Percentiles rank a stretch among this genome's conserved stretches.
Evolutionary conservation across 1,140 invertebrate species (phyloP).

Genomic region (Orius laevigatus): DNA sequence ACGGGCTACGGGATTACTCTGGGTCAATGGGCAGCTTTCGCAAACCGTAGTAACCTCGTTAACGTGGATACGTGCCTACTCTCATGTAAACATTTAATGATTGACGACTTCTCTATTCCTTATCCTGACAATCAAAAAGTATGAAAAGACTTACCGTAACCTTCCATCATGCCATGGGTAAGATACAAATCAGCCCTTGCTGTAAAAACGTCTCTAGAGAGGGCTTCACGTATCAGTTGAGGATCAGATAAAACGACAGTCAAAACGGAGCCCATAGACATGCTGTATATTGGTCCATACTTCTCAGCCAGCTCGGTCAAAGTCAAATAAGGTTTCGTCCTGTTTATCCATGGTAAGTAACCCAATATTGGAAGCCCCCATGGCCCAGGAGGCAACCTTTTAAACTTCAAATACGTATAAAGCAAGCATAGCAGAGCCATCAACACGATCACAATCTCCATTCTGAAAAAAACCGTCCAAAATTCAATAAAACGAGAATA

Average conservation of each 20-base stretch:
- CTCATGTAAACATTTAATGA: too few relatives aligned
- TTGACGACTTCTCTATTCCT: too few relatives aligned
- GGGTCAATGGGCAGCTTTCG: too few relatives aligned
- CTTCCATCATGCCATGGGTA: slow-evolving; percentile 72
- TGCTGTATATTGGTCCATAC: slow-evolving; percentile 53
- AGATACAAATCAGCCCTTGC: slow-evolving; percentile 61
- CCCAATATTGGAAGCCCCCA: slow-evolving; percentile 58
- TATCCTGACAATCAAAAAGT: too few relatives aligned
- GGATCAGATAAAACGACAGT: slow-evolving; percentile 59
- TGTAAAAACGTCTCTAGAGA: slow-evolving; percentile 47
- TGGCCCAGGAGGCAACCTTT: slow-evolving; percentile 49
- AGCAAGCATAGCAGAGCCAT: too few relatives aligned
- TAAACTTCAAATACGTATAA: too few relatives aligned
- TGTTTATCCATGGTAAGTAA: slow-evolving; percentile 54
- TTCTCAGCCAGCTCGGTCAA: slow-evolving; percentile 42
- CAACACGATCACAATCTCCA: too few relatives aligned
- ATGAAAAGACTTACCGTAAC: slow-evolving; percentile 45
- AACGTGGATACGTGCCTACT: too few relatives aligned
- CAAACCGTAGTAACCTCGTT: too few relatives aligned
- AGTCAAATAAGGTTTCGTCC: slow-evolving; percentile 45
- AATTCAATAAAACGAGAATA: too few relatives aligned
- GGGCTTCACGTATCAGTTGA: slow-evolving; percentile 45
- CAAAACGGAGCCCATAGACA: slow-evolving; percentile 52
- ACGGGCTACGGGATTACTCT: too few relatives aligned
- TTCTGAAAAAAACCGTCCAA: too few relatives aligned